Conservation (phyloP, 2,113 vertebrate genomes). For the Gymnarchus niloticus region DNA sequence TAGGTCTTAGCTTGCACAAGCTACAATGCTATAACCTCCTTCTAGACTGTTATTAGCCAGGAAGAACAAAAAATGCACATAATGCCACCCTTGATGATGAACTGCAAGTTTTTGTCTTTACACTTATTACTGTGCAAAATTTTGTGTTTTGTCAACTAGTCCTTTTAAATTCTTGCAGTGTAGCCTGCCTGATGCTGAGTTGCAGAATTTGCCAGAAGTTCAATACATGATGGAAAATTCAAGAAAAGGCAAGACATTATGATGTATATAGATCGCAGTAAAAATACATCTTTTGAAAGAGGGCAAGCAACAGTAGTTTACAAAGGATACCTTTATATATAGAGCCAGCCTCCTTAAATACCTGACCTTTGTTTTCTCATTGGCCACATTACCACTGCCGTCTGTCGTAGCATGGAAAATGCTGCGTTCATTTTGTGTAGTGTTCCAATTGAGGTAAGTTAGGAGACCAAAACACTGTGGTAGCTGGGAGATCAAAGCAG, state of each 20-base stretch:
- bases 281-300: not conserved
- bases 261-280: no score
- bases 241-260: no score
- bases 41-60: not conserved
- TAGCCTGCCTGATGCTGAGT: not conserved
- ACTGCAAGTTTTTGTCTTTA: not conserved
- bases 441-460: not conserved
- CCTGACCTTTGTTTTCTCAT: not conserved
- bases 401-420: not conserved
- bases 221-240: not conserved
- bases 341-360: not conserved
- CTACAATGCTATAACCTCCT: not conserved
- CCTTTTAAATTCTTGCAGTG: not conserved
- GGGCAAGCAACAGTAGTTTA: not conserved
- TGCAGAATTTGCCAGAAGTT: not conserved
- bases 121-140: not conserved
- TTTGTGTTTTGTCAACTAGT: not conserved
- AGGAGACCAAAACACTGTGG: not conserved
- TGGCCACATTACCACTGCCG: not conserved
- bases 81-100: not conserved
- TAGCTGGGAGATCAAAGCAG: not conserved
- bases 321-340: not conserved
- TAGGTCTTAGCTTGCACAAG: not conserved
- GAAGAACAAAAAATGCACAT: not conserved
- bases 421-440: not conserved